Evolutionary conservation across 1,140 invertebrate species (phyloP).

Genomic region (Metopolophium dirhodum): DNA sequence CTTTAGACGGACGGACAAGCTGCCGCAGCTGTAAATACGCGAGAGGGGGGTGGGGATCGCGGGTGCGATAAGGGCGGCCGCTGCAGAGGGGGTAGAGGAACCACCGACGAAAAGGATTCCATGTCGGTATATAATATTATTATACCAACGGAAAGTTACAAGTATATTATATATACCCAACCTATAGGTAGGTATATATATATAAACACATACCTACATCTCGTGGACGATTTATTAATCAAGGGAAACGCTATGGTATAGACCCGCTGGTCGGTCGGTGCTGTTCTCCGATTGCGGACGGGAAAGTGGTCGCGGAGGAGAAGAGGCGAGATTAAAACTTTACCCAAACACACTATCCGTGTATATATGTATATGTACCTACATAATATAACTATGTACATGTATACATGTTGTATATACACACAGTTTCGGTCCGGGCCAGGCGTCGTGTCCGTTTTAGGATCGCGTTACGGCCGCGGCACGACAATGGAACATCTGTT

Average conservation of each 20-base stretch:
- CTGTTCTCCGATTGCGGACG: background rate
- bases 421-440: background rate
- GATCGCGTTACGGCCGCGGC: background rate
- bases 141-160: background rate
- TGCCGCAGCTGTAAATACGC: background rate
- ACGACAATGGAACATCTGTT: constrained; percentile 48
- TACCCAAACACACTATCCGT: constrained; percentile 3
- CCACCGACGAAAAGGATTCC: background rate
- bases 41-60: too few relatives aligned
- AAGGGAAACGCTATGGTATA: background rate
- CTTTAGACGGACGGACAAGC: background rate
- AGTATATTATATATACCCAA: background rate
- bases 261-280: background rate
- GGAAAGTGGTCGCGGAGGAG: background rate
- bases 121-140: background rate
- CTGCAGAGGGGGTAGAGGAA: background rate
- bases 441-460: background rate
- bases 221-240: constrained; percentile 47
- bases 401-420: background rate
- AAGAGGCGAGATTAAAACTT: constrained; percentile 42
- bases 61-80: background rate
- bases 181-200: background rate
- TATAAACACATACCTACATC: background rate
- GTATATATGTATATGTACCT: background rate
- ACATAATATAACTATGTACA: background rate